Base-by-base conservation (phyloP, 2,888 invertebrate species). In the Cheilosia pagana region DNA sequence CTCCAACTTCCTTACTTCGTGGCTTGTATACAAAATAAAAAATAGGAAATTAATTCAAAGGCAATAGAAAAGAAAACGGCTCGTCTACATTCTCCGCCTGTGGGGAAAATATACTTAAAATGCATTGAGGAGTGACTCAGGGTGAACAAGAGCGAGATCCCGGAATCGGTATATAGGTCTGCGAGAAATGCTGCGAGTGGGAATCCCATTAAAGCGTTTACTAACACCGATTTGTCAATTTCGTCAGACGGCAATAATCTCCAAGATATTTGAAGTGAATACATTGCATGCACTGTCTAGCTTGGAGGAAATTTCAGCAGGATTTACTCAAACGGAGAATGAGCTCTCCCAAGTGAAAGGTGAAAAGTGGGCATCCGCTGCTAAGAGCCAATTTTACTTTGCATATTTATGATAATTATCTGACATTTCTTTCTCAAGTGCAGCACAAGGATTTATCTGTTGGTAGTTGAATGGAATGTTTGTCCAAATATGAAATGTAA, bases 141-240 rank as follows among this genome's bases (percentile, higher is more conserved):
- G 83, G 79, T 83, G 79, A 83, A 83, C 59, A 79, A 83, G 83
- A 83, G 79, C 83, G 35, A 62, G 72, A 83, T 83, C 79, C 83
- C 83, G 83, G 83, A 83, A 79, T 79, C 55, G 57, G 50, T 50
- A 50, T 50, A 50, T 63, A 39, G 19, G 59, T 59, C 74, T 78
- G n/a, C 57, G 41, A 39, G 65, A 71, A 65, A 60, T 60, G 48
- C 10, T 41, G 31, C 23, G 3, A 62, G 59, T 52, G 53, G 68
- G 55, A 53, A 67, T 70, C 68, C 50, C 35, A 74, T 31, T 63
- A 55, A 68, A 74, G 35, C 35, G 52, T 79, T 78, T 74, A 52
- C 74, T 79, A 35, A 63, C 74, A 79, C 63, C 83, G 79, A 83
- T 79, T 74, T 83, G 79, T 83, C 79, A 83, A 79, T 83, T 83